Conservation (phyloP, 2,113 vertebrate species). For the Laterallus jamaicensis region DNA sequence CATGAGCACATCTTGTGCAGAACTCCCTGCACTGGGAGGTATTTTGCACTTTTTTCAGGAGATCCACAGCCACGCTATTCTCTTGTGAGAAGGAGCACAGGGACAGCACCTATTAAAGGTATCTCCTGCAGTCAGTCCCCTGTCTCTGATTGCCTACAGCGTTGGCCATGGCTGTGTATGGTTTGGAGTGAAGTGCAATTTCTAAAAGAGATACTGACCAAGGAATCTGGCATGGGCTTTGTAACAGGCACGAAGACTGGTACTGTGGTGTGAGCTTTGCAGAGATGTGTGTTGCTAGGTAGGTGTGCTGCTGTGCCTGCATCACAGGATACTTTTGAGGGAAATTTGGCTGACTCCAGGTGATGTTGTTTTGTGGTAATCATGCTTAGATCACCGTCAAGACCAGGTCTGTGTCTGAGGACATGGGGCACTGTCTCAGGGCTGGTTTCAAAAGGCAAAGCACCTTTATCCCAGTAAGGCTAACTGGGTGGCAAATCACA, state of each 20-base stretch:
- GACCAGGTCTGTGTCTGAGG: neutral
- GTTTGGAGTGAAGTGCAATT: neutral
- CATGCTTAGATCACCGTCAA: neutral
- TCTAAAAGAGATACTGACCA: neutral
- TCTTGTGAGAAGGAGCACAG: neutral
- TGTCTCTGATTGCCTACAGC: neutral
- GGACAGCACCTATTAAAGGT: neutral
- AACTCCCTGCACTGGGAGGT: neutral
- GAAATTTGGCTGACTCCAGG: neutral
- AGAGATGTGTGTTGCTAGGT: fast-evolving
- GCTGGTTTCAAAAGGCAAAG: neutral
- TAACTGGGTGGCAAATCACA: neutral
- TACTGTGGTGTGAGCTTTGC: neutral
- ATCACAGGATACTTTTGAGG: neutral
- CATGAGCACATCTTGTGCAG: neutral
- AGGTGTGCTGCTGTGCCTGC: neutral
- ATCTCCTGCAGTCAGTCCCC: neutral
- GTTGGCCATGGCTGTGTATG: fast-evolving
- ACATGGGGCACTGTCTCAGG: neutral
- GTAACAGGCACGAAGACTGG: neutral
- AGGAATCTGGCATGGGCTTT: neutral
- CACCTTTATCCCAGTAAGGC: neutral
- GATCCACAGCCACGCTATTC: neutral
- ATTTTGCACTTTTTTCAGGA: neutral
- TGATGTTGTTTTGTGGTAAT: neutral